Conservation (phyloP, 2,797 vertebrate species). For the Pagetopsis macropterus region DNA sequence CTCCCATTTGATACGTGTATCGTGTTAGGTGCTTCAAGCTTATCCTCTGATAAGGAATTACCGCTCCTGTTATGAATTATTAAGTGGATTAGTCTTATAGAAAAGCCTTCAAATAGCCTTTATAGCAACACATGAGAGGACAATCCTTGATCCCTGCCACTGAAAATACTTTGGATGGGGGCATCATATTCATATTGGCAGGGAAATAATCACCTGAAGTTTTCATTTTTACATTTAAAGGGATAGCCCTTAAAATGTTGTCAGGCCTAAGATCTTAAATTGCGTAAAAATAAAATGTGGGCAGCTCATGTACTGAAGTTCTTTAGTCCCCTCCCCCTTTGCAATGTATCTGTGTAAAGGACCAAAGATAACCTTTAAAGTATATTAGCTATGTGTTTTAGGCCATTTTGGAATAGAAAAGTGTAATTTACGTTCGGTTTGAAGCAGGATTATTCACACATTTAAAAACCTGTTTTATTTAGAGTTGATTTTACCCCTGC, state of each 20-base stretch:
- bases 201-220: slow-evolving; percentile 27
- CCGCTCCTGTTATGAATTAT: slow-evolving; percentile 67
- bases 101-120: slow-evolving; percentile 54
- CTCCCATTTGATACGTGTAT: slow-evolving; percentile 51
- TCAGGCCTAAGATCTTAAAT: slow-evolving; percentile 8
- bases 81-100: slow-evolving; percentile 59
- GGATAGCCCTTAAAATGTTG: neutral
- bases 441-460: neutral
- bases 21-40: slow-evolving; percentile 53
- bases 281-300: neutral
- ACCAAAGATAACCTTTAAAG: too few relatives aligned
- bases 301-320: too few relatives aligned
- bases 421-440: slow-evolving; percentile 25
- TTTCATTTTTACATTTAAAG: too few relatives aligned
- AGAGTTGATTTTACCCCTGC: neutral
- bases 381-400: slow-evolving; percentile 13
- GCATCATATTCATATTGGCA: slow-evolving; percentile 13
- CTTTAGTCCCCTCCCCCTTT: neutral
- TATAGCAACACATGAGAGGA: slow-evolving; percentile 12
- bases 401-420: slow-evolving; percentile 17
- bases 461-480: slow-evolving; percentile 11
- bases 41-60: slow-evolving; percentile 71
- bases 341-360: too few relatives aligned
- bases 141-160: slow-evolving; percentile 32
- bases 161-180: slow-evolving; percentile 17